phyloP scores from a whole-genome alignment of 2,888 invertebrate species.

The Monochamus alternatus region DNA sequence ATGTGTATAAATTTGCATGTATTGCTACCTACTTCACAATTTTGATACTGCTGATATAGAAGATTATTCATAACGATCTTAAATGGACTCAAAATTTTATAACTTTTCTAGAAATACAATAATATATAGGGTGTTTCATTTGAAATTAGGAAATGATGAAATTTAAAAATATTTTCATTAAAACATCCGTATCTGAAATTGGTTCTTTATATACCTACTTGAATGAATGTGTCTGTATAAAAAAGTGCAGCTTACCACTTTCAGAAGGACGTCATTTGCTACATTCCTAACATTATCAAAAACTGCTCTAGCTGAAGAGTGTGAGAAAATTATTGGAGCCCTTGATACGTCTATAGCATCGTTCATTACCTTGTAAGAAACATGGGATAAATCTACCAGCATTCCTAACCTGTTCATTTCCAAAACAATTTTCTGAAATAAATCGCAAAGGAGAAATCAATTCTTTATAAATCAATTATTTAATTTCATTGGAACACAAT shows the following conservation, averaged over 20 bases:
- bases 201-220: too few relatives aligned
- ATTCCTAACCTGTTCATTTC: constrained; percentile 81
- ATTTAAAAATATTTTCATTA: too few relatives aligned
- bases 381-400: constrained; percentile 77
- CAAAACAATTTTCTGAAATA: constrained; percentile 71
- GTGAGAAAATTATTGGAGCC: constrained; percentile 78
- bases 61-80: too few relatives aligned
- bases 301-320: constrained; percentile 74
- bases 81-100: too few relatives aligned
- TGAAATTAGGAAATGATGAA: too few relatives aligned
- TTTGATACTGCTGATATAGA: too few relatives aligned
- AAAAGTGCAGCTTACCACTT: constrained; percentile 68
- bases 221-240: not conserved
- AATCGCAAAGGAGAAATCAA: not conserved
- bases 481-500: not conserved
- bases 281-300: constrained; percentile 75
- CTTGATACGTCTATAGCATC: constrained; percentile 71
- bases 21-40: too few relatives aligned
- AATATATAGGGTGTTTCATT: too few relatives aligned
- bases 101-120: too few relatives aligned
- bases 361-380: constrained; percentile 75
- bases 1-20: too few relatives aligned
- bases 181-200: too few relatives aligned
- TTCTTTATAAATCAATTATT: not conserved
- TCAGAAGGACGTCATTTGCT: constrained; percentile 74